Percentiles rank a stretch among this genome's conserved stretches.
Evolutionary conservation across 2,113 vertebrate genomes (phyloP).

Genomic region (Trichomycterus rosablanca): DNA sequence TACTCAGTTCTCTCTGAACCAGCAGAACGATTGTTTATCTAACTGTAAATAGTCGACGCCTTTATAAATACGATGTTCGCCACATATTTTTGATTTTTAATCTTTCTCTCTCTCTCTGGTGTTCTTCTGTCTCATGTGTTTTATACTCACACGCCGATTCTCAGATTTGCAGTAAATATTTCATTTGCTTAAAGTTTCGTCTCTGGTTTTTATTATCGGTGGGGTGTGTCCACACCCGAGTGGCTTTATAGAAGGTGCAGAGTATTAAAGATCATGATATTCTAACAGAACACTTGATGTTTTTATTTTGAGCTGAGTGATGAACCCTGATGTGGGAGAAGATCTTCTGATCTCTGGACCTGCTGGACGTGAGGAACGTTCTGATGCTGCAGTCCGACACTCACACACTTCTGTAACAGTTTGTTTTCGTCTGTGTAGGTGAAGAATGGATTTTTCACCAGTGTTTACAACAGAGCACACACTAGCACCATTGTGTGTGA

Average conservation of each 20-base stretch:
- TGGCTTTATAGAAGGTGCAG: too few relatives aligned
- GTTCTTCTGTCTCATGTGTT: constrained; percentile 1
- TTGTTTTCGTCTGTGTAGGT: not conserved
- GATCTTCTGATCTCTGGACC: too few relatives aligned
- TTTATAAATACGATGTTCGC: constrained; percentile 36
- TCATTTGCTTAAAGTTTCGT: constrained; percentile 38
- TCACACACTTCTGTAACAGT: too few relatives aligned
- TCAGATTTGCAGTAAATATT: constrained; percentile 51
- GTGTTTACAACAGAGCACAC: constrained; percentile 57
- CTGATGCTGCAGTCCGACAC: too few relatives aligned
- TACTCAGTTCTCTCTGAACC: constrained; percentile 28
- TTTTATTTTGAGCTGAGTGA: too few relatives aligned
- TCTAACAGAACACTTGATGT: too few relatives aligned
- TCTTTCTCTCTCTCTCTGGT: not conserved
- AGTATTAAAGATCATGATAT: too few relatives aligned
- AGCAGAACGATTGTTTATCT: constrained; percentile 38
- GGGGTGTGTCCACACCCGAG: too few relatives aligned
- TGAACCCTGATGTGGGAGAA: too few relatives aligned
- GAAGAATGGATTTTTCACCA: constrained; percentile 8
- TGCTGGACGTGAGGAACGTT: too few relatives aligned
- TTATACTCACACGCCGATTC: constrained; percentile 41
- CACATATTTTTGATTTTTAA: not conserved
- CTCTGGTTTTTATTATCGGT: not conserved
- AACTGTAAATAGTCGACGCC: constrained; percentile 32
- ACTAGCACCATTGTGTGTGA: constrained; percentile 57